phyloP scores from a whole-genome alignment of 2,888 invertebrate species.

The Nephrotoma appendiculata region DNA sequence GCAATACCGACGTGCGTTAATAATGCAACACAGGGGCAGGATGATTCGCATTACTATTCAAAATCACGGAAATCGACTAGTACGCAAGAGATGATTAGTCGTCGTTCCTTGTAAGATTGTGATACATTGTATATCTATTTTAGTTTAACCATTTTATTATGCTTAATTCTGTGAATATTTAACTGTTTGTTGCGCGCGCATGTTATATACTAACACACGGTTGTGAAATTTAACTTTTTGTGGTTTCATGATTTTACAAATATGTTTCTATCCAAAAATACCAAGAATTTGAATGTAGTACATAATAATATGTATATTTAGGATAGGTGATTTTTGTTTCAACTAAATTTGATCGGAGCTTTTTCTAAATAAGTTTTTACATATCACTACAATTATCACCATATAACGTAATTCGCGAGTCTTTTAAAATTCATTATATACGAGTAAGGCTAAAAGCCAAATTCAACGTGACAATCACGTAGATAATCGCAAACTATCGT shows the following conservation, averaged over 20 bases:
- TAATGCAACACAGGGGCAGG: background rate
- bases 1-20: slow-evolving; percentile 59
- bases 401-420: background rate
- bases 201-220: background rate
- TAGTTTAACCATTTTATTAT: background rate
- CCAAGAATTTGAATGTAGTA: background rate
- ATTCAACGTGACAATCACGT: background rate
- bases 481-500: background rate
- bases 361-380: background rate
- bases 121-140: background rate
- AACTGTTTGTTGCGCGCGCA: background rate
- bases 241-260: background rate
- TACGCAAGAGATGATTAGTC: background rate
- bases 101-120: background rate
- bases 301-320: background rate
- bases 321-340: background rate
- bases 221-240: background rate
- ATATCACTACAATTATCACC: background rate
- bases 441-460: background rate
- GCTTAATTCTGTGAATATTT: background rate
- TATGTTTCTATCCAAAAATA: background rate
- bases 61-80: background rate
- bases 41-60: background rate
- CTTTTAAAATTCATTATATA: background rate
- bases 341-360: background rate